Base-by-base conservation (phyloP, 92 coral and sea anemone species). In the Blastomussa wellsi region DNA sequence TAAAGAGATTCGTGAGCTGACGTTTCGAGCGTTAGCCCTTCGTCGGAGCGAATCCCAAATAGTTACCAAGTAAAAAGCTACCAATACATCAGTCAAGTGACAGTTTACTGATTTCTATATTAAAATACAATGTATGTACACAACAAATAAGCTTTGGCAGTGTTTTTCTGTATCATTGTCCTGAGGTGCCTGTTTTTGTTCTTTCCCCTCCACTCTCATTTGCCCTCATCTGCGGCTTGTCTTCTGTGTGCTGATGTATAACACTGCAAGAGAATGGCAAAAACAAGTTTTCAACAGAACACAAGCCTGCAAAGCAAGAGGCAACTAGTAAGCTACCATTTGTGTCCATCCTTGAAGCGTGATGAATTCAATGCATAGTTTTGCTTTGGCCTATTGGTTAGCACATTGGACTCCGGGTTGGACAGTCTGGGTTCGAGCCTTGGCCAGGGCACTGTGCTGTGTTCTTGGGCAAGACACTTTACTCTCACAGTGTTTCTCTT, bases 191-290 rank as follows among this genome's bases (percentile, higher is more conserved):
- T 44, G 44, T 3, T 41, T 33, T 60, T n/a, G 0, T 5, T 47
- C 41, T 35, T 42, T 55, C 19, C 36, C 79, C 17, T 17, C 55
- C 13, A 20, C 48, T 22, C 9, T 16, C 28, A 6, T 37, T 72
- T 52, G 49, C 78, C 33, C 51, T 74, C 76, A 93, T 90, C 98
- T 92, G 77, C 98, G 85, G 73, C 97, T 89, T 67, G 99, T 92
- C 76, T 92, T 91, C 77, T 96, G 99, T 41, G 99, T 96, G 80
- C 99, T 96, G 90, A 96, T 96, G 72, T 96, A 96, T 72, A 96
- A 90, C 70, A 96, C 99, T 96, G 88, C 13, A 93, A 87, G 64
- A 39, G 72, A 79, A 86, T 66, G 72, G 44, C 12, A 35, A 24
- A n/a, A 32, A 3, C 37, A 20, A 10, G 65, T 24, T 5, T 28